Evolutionary conservation across 2,888 invertebrate species (phyloP), one percentile per base, ranked within the genome.

Genomic region (Yponomeuta plumbellus): DNA sequence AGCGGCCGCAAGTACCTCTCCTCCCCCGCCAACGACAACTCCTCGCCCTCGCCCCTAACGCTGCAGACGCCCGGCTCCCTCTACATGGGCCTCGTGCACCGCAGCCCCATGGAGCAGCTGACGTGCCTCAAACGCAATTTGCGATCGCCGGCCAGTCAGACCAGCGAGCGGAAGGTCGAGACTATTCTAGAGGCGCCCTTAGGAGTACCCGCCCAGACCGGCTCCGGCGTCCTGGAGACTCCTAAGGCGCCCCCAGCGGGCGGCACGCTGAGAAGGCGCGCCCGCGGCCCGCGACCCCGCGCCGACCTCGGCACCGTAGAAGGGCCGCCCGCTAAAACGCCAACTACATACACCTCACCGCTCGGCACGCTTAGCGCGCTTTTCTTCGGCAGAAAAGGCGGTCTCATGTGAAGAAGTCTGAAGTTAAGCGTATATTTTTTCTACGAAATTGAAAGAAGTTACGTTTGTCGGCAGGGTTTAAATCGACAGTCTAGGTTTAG

Each of bases 321-420:
- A 75, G 17, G 78, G 80, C 67, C 75, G 64, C 73, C 74, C 65
- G 76, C 69, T 26, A 67, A 78, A 61, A 73, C 83, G 70, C 78
- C 79, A 70, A 79, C 83, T 71, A 72, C 74, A 63, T 71, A 84
- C 75, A 74, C 83, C 68, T 78, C 85, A 82, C 75, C 94, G 65
- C 92, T 96, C 52, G 96, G 96, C 67, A 95, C 96, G 61, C 93
- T 96, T 71, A 95, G 96, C 85, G 94, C 95, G 68, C 87, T 96
- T 75, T 89, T 97, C 65, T 97, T 97, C 84, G 97, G 97, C 56
- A 92, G 97, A 70, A 97, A 97, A 79, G 97, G 97, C 65, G 97
- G 97, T 66, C 92, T 96, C 74, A 93, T 96, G 69, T 90, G 81
- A 76, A 70, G 69, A 67, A 21, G 57, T 23, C 34, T 20, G 3